Evolutionary conservation across 2,113 vertebrate genomes (phyloP).

Genomic region (Guaruba guarouba): DNA sequence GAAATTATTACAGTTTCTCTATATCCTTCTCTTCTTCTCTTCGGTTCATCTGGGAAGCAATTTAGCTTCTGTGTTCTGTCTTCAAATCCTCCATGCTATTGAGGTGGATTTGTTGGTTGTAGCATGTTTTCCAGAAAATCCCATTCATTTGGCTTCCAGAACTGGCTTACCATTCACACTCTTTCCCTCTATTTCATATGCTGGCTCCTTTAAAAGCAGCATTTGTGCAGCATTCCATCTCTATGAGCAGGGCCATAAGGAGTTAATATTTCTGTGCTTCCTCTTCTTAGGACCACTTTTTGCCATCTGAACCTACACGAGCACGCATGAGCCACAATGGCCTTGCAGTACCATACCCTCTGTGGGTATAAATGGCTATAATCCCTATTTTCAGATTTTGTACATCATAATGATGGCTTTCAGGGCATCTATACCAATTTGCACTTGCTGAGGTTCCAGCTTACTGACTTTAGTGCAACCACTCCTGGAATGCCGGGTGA

Average conservation of each 20-base stretch:
- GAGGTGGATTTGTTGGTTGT: background rate
- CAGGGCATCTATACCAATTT: background rate
- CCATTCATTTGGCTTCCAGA: background rate
- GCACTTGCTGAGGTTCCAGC: background rate
- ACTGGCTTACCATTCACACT: background rate
- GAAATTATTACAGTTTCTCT: background rate
- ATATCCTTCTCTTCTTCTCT: background rate
- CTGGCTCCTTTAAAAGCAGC: background rate
- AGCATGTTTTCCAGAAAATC: background rate
- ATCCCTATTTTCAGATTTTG: background rate
- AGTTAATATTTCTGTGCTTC: background rate
- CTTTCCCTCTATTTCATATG: background rate
- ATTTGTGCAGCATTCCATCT: background rate
- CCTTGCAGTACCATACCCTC: background rate
- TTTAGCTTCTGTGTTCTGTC: background rate
- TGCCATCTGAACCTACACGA: background rate
- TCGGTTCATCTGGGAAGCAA: background rate
- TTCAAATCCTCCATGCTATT: background rate
- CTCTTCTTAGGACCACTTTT: background rate
- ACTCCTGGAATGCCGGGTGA: background rate
- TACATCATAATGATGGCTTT: background rate
- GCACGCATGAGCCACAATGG: background rate
- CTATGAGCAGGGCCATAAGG: background rate
- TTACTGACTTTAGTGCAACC: background rate
- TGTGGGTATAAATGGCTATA: background rate